These are phyloP conservation scores for Apeltes quadracus DNA, from an alignment of 2,113 vertebrate genomes.

Conservation along the genomic window DNA sequence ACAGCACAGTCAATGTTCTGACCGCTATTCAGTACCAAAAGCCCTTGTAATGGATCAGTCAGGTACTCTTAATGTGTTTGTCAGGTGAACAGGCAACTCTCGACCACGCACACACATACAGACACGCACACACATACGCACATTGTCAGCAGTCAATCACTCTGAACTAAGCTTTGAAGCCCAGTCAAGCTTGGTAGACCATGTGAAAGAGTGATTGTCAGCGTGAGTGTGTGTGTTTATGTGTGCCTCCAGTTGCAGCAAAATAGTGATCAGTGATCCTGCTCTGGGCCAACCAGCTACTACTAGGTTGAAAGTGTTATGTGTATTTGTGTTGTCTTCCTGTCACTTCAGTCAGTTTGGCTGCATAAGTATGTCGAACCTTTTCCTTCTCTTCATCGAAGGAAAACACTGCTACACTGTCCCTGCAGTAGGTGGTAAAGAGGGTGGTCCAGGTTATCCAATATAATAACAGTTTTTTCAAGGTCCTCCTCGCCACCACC, in stretches of 20 bases:
- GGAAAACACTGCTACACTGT: no score
- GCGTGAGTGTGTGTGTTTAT: constrained; percentile 37
- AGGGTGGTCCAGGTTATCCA: no score
- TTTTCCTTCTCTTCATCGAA: no score
- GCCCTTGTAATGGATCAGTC: constrained; percentile 62
- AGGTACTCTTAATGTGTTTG: constrained; percentile 60
- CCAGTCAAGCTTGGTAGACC: constrained; percentile 69
- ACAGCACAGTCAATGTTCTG: constrained; percentile 52
- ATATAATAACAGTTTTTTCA: no score
- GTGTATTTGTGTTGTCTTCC: no score
- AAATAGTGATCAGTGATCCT: constrained; percentile 20
- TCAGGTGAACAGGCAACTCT: constrained; percentile 58
- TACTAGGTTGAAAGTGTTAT: no score
- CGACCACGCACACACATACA: constrained; percentile 36
- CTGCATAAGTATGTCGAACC: no score
- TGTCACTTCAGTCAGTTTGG: no score
- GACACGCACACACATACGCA: constrained; percentile 23
- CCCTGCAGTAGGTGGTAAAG: no score
- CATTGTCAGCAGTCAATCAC: constrained; percentile 56
- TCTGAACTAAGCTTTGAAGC: constrained; percentile 65
- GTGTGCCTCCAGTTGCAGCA: constrained; percentile 13
- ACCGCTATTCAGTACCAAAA: constrained; percentile 55
- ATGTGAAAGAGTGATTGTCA: constrained; percentile 64
- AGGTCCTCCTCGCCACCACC: no score
- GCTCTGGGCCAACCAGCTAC: constrained; percentile 23